Evolutionary conservation across 37 sponge, comb jelly and placozoan genomes (phyloP).

Genomic region (Chondrosia reniformis): DNA sequence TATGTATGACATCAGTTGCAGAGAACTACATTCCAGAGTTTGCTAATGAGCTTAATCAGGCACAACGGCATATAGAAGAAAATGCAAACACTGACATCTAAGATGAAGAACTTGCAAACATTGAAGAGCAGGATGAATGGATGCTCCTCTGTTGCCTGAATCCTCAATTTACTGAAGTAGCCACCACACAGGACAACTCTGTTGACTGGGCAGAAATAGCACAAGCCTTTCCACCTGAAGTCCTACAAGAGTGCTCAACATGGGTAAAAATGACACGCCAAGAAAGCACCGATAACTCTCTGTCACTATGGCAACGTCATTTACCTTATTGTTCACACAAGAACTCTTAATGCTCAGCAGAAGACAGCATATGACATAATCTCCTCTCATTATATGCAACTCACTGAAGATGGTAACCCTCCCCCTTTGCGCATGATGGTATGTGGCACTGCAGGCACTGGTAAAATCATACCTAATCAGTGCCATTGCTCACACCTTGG

Average conservation of each 20-base stretch:
- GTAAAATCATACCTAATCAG: slow-evolving; percentile 28
- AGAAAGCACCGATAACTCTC: background rate
- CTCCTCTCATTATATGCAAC: background rate
- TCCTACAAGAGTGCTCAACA: background rate
- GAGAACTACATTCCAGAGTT: too few species aligned
- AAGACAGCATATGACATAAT: background rate
- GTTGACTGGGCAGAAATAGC: slow-evolving; percentile 11
- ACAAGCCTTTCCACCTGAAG: background rate
- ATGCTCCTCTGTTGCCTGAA: slow-evolving; percentile 25
- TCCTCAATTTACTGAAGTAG: background rate
- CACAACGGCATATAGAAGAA: background rate
- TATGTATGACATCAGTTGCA: background rate
- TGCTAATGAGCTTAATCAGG: background rate
- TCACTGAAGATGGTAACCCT: background rate
- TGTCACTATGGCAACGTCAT: background rate
- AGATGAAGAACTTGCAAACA: background rate
- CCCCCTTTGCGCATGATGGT: slow-evolving; percentile 14
- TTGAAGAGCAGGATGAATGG: slow-evolving; percentile 11
- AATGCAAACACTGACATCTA: background rate
- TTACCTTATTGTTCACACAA: background rate
- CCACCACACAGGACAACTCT: background rate
- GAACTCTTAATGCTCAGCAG: background rate
- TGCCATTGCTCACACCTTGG: slow-evolving; percentile 8
- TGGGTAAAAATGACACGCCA: background rate
- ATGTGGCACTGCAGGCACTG: slow-evolving; percentile 35